Conservation (phyloP, 2,888 invertebrate genomes). For the Meganola albula region DNA sequence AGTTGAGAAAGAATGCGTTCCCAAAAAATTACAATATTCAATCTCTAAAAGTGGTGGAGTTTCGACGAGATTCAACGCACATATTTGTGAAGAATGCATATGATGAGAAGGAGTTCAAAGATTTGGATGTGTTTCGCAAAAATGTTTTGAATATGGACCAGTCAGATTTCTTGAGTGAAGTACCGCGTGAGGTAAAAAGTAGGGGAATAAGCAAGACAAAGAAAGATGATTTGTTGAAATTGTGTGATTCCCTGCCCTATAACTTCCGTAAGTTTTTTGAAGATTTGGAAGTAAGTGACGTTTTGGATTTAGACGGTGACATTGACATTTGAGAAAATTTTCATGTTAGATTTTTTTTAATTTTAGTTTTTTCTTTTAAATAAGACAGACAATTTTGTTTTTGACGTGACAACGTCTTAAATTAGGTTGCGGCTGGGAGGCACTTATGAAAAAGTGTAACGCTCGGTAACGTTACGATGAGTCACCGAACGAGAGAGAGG, state of each 20-base stretch:
- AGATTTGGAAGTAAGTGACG: constrained; percentile 5
- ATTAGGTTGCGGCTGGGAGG: no score
- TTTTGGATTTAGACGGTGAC: constrained; percentile 2
- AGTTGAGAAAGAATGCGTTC: constrained; percentile 7
- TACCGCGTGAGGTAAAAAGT: not conserved
- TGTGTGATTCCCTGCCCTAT: constrained; percentile 1
- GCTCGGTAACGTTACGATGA: no score
- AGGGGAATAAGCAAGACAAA: constrained; percentile 1
- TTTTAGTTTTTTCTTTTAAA: no score
- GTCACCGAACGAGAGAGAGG: no score
- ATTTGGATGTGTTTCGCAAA: constrained; percentile 2
- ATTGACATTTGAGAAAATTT: no score
- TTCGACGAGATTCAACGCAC: constrained; percentile 5
- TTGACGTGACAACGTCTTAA: no score
- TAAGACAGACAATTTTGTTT: no score
- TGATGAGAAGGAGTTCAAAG: constrained; percentile 2
- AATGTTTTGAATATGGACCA: not conserved
- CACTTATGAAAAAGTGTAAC: no score
- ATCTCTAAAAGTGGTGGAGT: constrained; percentile 10
- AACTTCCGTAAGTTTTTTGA: constrained; percentile 5
- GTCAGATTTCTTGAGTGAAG: not conserved
- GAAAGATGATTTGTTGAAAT: constrained; percentile 5
- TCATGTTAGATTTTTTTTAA: no score
- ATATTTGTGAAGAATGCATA: constrained; percentile 4
- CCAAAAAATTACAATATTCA: constrained; percentile 7